A percentile compares a stretch with the other conserved stretches of the same genome.
Evolutionary conservation across 1,140 invertebrate genomes (phyloP).

Genomic region (Saccostrea cuccullata): DNA sequence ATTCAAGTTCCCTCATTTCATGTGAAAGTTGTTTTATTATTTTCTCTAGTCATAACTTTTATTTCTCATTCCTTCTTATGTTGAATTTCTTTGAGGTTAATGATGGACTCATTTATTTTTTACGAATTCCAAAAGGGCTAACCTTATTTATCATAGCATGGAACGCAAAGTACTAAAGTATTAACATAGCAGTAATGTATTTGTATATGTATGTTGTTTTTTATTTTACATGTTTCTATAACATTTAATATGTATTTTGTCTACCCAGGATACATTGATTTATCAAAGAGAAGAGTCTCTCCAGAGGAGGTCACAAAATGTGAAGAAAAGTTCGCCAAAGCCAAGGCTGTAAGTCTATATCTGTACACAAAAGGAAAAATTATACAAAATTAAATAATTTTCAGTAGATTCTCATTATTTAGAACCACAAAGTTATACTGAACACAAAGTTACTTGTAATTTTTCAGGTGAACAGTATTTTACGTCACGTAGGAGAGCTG

Average conservation of each 20-base stretch:
- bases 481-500: constrained; percentile 97
- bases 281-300: constrained; percentile 98
- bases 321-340: constrained; percentile 98
- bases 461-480: constrained; percentile 90
- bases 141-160: too few species aligned
- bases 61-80: too few species aligned
- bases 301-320: constrained; percentile 98
- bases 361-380: too few species aligned
- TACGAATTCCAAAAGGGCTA: too few species aligned
- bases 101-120: too few species aligned
- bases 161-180: too few species aligned
- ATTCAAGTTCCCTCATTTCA: constrained; percentile 46
- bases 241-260: not conserved
- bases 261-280: constrained; percentile 95
- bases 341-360: constrained; percentile 89
- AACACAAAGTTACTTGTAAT: not conserved
- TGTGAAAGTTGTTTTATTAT: too few species aligned
- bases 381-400: not conserved
- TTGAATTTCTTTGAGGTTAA: too few species aligned
- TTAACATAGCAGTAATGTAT: too few species aligned
- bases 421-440: not conserved
- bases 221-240: too few species aligned
- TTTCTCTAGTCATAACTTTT: too few species aligned
- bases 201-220: too few species aligned
- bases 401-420: not conserved